Conservation (phyloP, 2,113 vertebrate genomes). For the Thoracochromis brauschi region DNA sequence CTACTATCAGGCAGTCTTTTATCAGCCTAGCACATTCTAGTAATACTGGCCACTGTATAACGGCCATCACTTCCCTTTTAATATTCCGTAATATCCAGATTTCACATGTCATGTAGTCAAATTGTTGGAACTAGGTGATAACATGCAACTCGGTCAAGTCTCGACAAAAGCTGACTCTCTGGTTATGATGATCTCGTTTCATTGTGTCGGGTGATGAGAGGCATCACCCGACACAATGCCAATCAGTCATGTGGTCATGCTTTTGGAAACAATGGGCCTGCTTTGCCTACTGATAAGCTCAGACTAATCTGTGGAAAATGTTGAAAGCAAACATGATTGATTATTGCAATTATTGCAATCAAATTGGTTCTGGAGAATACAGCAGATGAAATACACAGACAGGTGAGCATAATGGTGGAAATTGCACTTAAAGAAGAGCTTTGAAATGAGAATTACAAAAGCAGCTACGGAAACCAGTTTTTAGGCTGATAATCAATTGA, state of each 20-base stretch:
- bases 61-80: background rate
- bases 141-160: constrained; percentile 5
- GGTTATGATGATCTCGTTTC: constrained; percentile 1
- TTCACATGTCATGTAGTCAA: background rate
- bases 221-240: background rate
- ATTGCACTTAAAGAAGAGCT: background rate
- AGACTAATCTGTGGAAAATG: background rate
- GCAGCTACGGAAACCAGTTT: background rate
- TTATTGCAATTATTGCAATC: background rate
- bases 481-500: background rate
- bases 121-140: background rate
- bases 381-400: background rate
- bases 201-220: constrained; percentile 1
- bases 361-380: background rate
- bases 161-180: background rate
- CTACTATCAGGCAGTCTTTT: background rate
- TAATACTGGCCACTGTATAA: background rate
- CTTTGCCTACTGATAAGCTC: background rate
- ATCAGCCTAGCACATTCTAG: constrained; percentile 1
- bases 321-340: constrained; percentile 1
- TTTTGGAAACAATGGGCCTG: background rate
- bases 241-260: constrained; percentile 7
- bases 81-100: constrained; percentile 6
- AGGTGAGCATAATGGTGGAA: background rate
- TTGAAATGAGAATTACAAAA: background rate